Conservation (phyloP, 2,113 vertebrate species). For the Papio anubis region DNA sequence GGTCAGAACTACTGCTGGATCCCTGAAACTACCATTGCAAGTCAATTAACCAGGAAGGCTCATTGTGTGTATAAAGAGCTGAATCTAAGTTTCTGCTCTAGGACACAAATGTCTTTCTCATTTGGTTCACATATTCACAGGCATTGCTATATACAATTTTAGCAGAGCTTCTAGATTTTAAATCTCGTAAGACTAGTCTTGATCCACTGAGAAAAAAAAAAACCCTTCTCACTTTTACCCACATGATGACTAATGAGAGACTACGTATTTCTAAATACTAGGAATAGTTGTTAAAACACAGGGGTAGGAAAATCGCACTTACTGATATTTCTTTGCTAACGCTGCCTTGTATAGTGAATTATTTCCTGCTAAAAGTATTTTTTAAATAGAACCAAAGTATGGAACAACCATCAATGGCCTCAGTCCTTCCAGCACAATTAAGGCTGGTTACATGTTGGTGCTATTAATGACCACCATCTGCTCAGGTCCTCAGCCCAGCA, state of each 20-base stretch:
- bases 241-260: background rate
- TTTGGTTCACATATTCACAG: background rate
- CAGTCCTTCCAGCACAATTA: constrained; percentile 48
- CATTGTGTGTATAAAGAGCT: fast-evolving
- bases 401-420: constrained; percentile 7
- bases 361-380: constrained; percentile 9
- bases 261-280: constrained; percentile 41
- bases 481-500: constrained; percentile 32
- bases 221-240: background rate
- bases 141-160: background rate
- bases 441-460: constrained; percentile 50
- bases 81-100: background rate
- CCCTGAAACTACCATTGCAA: background rate
- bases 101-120: background rate
- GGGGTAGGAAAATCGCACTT: background rate
- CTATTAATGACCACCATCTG: constrained; percentile 78
- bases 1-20: fast-evolving
- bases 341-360: background rate
- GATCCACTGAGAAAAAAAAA: constrained; percentile 25
- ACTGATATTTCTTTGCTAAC: background rate
- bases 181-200: background rate
- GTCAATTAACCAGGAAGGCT: background rate
- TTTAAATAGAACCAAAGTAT: background rate
- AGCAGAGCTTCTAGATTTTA: background rate
- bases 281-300: background rate